phyloP scores from a whole-genome alignment of 2,113 vertebrate genomes.

The Tetraodon nigroviridis region DNA sequence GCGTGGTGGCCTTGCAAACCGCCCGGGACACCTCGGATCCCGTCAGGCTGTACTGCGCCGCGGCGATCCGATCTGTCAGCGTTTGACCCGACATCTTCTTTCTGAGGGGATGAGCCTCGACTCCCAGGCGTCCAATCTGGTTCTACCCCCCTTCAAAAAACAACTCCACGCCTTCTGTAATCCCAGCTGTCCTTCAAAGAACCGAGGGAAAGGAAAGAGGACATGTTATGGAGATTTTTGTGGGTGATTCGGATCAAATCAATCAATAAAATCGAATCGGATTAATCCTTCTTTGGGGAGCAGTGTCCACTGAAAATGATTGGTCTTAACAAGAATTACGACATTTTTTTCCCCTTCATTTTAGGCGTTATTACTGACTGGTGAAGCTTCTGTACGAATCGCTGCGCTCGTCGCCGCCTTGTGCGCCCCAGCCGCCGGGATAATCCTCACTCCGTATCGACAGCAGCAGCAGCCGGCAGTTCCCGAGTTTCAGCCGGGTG shows the following conservation, averaged over 20 bases:
- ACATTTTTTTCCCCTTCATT: background rate
- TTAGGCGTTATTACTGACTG: background rate
- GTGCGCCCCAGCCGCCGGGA: slow-evolving; percentile 48
- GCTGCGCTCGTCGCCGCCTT: slow-evolving; percentile 35
- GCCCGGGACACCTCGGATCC: slow-evolving; percentile 93
- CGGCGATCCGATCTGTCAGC: slow-evolving; percentile 98
- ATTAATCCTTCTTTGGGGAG: background rate
- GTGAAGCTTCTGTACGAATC: background rate
- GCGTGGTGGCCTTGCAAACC: slow-evolving; percentile 97
- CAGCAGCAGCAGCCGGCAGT: slow-evolving; percentile 23
- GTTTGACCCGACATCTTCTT: slow-evolving; percentile 99
- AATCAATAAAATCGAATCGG: background rate
- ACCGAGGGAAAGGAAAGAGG: slow-evolving; percentile 4
- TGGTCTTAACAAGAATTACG: too few relatives aligned
- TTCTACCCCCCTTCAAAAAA: slow-evolving; percentile 40
- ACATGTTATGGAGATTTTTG: background rate
- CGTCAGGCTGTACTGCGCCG: slow-evolving; percentile 97
- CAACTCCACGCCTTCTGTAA: slow-evolving; percentile 8
- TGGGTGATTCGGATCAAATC: background rate
- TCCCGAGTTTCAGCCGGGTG: slow-evolving; percentile 46
- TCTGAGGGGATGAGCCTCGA: slow-evolving; percentile 41
- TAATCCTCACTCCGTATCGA: slow-evolving; percentile 53
- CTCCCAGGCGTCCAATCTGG: slow-evolving; percentile 46
- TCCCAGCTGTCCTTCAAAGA: slow-evolving; percentile 39
- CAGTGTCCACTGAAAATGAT: background rate